phyloP scores from a whole-genome alignment of 2,113 vertebrate species.

The Trogon surrucura region DNA sequence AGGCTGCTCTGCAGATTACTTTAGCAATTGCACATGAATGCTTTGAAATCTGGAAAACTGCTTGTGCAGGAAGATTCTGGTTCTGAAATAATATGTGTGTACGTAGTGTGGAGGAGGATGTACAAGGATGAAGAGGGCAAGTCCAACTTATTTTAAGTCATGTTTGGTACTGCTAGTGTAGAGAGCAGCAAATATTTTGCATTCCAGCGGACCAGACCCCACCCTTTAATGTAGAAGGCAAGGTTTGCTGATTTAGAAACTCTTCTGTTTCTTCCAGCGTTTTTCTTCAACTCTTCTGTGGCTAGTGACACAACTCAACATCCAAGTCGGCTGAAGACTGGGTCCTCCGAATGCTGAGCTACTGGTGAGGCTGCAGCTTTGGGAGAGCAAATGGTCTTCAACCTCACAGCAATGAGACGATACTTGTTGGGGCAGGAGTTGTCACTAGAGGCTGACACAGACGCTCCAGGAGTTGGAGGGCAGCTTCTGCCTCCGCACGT shows the following conservation, averaged over 20 bases:
- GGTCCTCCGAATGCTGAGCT: neutral
- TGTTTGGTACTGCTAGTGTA: neutral
- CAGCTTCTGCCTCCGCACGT: fast-evolving
- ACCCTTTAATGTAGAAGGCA: neutral
- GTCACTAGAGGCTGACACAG: neutral
- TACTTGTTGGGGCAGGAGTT: neutral
- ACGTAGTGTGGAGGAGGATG: neutral
- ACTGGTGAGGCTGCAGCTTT: neutral
- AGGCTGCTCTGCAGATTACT: neutral
- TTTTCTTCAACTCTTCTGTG: neutral
- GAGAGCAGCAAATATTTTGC: neutral
- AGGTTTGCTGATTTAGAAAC: neutral
- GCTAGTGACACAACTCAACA: neutral
- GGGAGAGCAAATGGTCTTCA: neutral
- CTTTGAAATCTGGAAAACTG: neutral
- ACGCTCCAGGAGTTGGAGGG: neutral
- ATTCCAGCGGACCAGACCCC: neutral
- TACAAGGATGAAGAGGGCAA: neutral
- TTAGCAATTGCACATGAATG: neutral
- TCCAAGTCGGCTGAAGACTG: neutral
- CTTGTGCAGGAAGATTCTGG: neutral
- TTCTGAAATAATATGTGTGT: neutral
- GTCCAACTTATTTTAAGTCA: neutral
- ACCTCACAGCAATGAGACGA: neutral
- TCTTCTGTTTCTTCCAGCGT: neutral